phyloP scores from a whole-genome alignment of 1,140 invertebrate genomes.

The Eurytemora carolleeae region DNA sequence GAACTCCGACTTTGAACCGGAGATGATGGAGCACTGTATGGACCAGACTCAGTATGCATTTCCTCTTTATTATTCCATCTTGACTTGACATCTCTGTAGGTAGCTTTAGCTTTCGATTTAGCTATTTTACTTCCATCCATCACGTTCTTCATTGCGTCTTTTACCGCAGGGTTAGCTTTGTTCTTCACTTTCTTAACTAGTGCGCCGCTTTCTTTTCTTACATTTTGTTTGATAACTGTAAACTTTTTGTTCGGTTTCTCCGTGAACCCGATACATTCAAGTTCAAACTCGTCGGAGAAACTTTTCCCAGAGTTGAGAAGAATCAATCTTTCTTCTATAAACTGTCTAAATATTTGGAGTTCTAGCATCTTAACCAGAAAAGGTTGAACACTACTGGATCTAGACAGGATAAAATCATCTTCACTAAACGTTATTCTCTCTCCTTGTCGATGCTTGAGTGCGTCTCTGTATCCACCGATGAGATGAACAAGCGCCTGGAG shows the following conservation, averaged over 20 bases:
- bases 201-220: conserved; percentile 41
- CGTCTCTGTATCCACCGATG: conserved; percentile 71
- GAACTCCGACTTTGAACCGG: too few relatives aligned
- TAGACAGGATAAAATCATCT: conserved; percentile 61
- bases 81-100: too few relatives aligned
- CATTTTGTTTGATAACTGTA: conserved; percentile 43
- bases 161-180: conserved; percentile 32
- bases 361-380: conserved; percentile 75
- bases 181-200: conserved; percentile 54
- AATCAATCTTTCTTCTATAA: conserved; percentile 74
- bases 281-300: conserved; percentile 83
- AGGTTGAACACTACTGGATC: conserved; percentile 56
- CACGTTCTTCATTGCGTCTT: conserved; percentile 23
- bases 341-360: conserved; percentile 87
- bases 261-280: conserved; percentile 61
- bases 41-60: not conserved
- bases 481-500: conserved; percentile 66
- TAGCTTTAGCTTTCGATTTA: conserved; percentile 21
- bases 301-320: conserved; percentile 67
- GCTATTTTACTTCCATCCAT: conserved; percentile 22
- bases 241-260: conserved; percentile 55
- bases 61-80: not conserved
- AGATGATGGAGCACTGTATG: not conserved
- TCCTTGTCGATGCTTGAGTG: conserved; percentile 39
- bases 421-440: conserved; percentile 63